Base-by-base conservation (phyloP, 2,113 vertebrate genomes). In the Pimephales promelas region DNA sequence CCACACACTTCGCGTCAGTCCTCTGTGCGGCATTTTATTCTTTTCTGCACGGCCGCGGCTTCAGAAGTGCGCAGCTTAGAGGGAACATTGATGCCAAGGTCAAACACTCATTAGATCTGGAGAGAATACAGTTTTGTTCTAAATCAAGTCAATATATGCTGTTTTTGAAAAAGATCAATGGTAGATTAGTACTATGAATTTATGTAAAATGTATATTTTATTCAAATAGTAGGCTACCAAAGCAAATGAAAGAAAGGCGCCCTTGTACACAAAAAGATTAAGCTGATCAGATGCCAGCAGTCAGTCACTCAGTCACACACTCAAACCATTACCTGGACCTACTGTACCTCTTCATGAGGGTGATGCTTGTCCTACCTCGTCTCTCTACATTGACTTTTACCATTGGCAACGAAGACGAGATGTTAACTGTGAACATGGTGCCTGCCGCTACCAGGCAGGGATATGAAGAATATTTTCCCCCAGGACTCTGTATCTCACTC, bases 401-500 rank as follows among this genome's bases (percentile, higher is more conserved):
- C 87, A 92, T 88, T 52, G 91, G 90, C 92, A 95, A 86, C 79
- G 95, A 95, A 0, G 93, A 95, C 0, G 93, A 96, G 89, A 96
- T 87, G 84, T 93, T 96, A 83, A 95, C 92, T 0, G 93, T 93
- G 91, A 96, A 96, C 95, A 95, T 95, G 72, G 88, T 18, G 77
- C 84, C 57, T 62, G 14, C 16, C 62, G 24, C 76, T 72, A 40
- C 75, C 49, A 45, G 13, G 47, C 24, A 71, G 86, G 52, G 72
- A 10, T 61, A n/a, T 36, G 18, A 40, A 59, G 70, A 77, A 5
- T 0, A 0, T 71, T 47, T 24, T 85, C 10, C 18, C 18, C 81
- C 34, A 18, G 68, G 28, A 56, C 80, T 81, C 66, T 83, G 10
- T 77, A 24, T 79, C 76, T 86, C 73, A 61, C 64, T 75, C 70